Base-by-base conservation (phyloP, 2,888 invertebrate species). In the Aproaerema taeniolella region DNA sequence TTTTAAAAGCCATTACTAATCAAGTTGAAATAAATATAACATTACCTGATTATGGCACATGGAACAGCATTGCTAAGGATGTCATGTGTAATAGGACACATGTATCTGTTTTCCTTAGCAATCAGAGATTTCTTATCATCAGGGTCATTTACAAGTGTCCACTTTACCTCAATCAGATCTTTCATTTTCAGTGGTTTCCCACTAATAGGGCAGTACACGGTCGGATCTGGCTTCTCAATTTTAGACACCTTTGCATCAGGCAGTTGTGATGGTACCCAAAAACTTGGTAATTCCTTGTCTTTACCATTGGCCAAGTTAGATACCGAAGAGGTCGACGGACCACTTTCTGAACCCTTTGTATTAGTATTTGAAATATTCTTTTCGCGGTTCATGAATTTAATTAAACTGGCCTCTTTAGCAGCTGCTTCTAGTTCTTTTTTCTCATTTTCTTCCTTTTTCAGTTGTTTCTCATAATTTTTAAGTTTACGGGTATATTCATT, bases 11-110 rank as follows among this genome's bases (percentile, higher is more conserved):
- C n/a, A n/a, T n/a, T n/a, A n/a, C n/a, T n/a, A n/a, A n/a, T n/a
- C n/a, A n/a, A n/a, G n/a, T n/a, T n/a, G n/a, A n/a, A n/a, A n/a
- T n/a, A 20, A 20, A 20, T 6, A 6, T 20, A 20, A 8, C 20
- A 20, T 20, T 47, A 85, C 80, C 89, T 92, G 38, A 99, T 89
- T 17, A 99, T 94, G 44, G 96, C 98, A 81, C 96, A 96, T 0
- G 98, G 97, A 1, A 97, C 93, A 5, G 97, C 94, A 86, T 98
- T 98, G 49, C 95, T 94, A 24, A 99, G 86, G 45, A 98, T 91
- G 76, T 99, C 99, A 73, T 97, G 95, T 1, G 99, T 99, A 0
- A 99, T 93, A 1, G 99, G 96, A 72, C 99, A 99, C 93, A 98
- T 97, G 69, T 97, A 99, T 54, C 99, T 90, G 50, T 95, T 95